phyloP scores from a whole-genome alignment of 2,797 vertebrate species.

The Pangasius sanitwongsei region DNA sequence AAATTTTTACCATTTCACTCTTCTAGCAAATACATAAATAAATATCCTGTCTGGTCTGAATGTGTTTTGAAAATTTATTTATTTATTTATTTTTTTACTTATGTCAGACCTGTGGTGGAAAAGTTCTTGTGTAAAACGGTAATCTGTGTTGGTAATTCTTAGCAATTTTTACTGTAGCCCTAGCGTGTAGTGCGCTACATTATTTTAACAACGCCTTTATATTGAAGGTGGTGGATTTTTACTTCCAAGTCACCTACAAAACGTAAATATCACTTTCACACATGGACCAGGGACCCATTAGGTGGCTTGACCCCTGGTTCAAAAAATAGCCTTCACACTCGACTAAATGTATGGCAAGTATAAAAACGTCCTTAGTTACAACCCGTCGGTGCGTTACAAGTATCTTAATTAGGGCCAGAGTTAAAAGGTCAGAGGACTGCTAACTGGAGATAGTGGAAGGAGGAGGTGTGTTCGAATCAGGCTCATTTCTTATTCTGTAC shows the following conservation, averaged over 20 bases:
- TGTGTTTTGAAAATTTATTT: neutral
- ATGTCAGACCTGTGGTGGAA: neutral
- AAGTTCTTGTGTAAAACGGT: neutral
- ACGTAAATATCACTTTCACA: neutral
- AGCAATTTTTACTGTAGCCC: neutral
- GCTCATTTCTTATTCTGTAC: constrained; percentile 24
- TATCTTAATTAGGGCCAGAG: neutral
- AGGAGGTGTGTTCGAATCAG: constrained; percentile 2
- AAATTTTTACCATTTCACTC: neutral
- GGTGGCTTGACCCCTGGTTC: constrained; percentile 2
- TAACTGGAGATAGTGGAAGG: constrained; percentile 4
- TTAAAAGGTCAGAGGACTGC: constrained; percentile 15
- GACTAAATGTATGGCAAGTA: neutral
- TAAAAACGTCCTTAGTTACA: constrained; percentile 14
- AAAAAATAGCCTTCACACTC: constrained; percentile 13
- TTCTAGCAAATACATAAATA: neutral
- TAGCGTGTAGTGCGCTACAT: neutral
- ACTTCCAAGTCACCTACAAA: neutral
- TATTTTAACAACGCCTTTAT: neutral
- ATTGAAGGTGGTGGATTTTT: neutral
- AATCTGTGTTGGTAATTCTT: neutral
- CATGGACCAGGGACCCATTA: neutral
- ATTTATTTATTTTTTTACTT: neutral
- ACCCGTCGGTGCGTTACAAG: neutral
- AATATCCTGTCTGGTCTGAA: neutral